phyloP scores from a whole-genome alignment of 1,140 invertebrate genomes.

The Diploscapter pachys region DNA sequence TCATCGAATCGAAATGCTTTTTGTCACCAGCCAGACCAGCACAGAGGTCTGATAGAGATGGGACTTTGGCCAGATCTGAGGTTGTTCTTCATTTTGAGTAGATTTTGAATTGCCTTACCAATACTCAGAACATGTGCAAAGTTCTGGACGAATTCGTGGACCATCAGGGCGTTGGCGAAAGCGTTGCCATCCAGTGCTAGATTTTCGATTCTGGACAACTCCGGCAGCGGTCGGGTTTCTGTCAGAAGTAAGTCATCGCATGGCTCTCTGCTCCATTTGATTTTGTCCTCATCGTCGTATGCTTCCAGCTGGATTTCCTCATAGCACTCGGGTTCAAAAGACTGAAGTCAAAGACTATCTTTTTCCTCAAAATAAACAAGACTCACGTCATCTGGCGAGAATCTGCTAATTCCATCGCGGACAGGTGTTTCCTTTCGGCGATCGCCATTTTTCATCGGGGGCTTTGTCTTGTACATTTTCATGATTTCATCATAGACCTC shows the following conservation, averaged over 20 bases:
- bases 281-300: conserved; percentile 15
- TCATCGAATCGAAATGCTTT: background rate
- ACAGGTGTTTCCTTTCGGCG: conserved; percentile 2
- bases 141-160: conserved; percentile 28
- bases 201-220: conserved; percentile 11
- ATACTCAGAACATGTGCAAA: conserved; percentile 32
- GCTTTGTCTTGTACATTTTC: conserved; percentile 2
- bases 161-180: conserved; percentile 29
- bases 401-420: too few relatives aligned
- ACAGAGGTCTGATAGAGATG: conserved; percentile 12
- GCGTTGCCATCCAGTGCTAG: conserved; percentile 12
- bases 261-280: conserved; percentile 12
- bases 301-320: background rate
- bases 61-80: conserved; percentile 6
- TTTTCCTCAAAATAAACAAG: too few relatives aligned
- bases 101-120: too few relatives aligned
- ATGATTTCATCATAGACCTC: conserved; percentile 13
- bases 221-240: conserved; percentile 14
- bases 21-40: conserved; percentile 17
- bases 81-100: too few relatives aligned
- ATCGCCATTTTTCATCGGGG: background rate
- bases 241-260: conserved; percentile 20
- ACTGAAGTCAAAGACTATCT: too few relatives aligned
- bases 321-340: too few relatives aligned
- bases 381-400: too few relatives aligned